Base-by-base conservation (phyloP, 2,797 vertebrate species). In the Columba guinea region DNA sequence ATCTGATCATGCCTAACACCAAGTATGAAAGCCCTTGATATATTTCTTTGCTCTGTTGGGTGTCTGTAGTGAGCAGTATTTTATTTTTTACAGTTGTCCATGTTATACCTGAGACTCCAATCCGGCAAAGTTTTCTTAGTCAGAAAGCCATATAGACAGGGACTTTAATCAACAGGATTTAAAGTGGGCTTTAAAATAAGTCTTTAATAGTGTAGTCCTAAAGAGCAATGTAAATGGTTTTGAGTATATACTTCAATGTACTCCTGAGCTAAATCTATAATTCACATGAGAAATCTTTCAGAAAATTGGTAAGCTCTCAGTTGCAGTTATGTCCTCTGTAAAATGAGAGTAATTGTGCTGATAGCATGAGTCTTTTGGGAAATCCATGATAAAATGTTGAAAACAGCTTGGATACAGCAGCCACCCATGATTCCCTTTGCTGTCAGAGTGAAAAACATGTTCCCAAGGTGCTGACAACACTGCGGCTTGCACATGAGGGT, bases 161-260 rank as follows among this genome's bases (percentile, higher is more conserved):
- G 52, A 64, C 48, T 87, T 93, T 60, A 79, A 93, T 84, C 81
- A 89, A 49, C 22, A 49, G n/a, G 59, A 84, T 93, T 93, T 93
- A 68, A 95, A 86, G 30, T 39, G 23, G 18, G 27, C 24, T 88
- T 93, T 89, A 92, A 94, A 94, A 79, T 56, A 86, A 84, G 71
- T 80, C 79, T 92, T 83, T 79, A 68, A 62, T 39, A 82, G 64
- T 7, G 8, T 59, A 82, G 49, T 82, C 49, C 63, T 93, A 32
- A 48, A 79, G 7, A 84, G n/a, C 37, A 84, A 22, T 30, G 58
- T 32, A 78, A 83, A 68, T 37, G 26, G 49, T 70, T 74, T 91
- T 84, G 79, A 67, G 19, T n/a, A 26, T 70, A 56, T 51, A 70
- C 67, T 82, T 91, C 80, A 74, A 90, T 20, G 11, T 60, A 87